Percentiles rank a stretch among this genome's conserved stretches.
Evolutionary conservation across 2,797 vertebrate species (phyloP).

Genomic region (Mastacembelus armatus): DNA sequence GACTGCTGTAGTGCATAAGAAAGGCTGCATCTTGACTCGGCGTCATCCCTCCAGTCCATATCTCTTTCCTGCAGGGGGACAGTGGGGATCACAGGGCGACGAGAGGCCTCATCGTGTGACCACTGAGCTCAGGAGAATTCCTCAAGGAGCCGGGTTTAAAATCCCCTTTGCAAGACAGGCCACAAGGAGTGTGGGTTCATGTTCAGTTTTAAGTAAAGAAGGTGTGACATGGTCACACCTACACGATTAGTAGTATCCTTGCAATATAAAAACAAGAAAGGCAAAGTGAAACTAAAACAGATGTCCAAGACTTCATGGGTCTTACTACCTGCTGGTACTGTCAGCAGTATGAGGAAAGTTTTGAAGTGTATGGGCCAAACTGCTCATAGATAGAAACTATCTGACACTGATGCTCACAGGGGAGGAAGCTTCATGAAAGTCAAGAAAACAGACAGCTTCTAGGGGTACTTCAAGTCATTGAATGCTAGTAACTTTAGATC

Average conservation of each 20-base stretch:
- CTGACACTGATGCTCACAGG: constrained; percentile 41
- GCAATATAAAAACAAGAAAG: constrained; percentile 12
- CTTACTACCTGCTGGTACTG: constrained; percentile 56
- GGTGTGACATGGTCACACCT: constrained; percentile 8
- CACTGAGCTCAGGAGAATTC: constrained; percentile 38
- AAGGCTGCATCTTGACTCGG: constrained; percentile 42
- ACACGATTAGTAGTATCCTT: constrained; percentile 2
- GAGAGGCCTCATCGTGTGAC: constrained; percentile 21
- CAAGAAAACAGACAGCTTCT: constrained; percentile 27
- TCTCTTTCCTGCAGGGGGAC: constrained; percentile 54
- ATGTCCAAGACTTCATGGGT: constrained; percentile 50
- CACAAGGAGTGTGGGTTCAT: constrained; percentile 19
- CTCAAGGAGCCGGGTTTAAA: constrained; percentile 20
- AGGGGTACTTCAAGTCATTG: constrained; percentile 55
- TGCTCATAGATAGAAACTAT: constrained; percentile 46
- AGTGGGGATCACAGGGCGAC: constrained; percentile 31
- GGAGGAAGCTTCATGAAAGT: constrained; percentile 22
- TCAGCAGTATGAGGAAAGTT: constrained; percentile 53
- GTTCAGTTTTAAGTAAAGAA: background rate
- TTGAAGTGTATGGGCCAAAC: constrained; percentile 51
- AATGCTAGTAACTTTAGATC: constrained; percentile 4
- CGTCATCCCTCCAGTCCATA: constrained; percentile 56
- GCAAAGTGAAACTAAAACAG: constrained; percentile 36
- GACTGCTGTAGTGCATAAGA: constrained; percentile 57
- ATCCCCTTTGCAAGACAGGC: constrained; percentile 27